phyloP scores from a whole-genome alignment of 2,797 vertebrate species.

The Peromyscus nudipes region DNA sequence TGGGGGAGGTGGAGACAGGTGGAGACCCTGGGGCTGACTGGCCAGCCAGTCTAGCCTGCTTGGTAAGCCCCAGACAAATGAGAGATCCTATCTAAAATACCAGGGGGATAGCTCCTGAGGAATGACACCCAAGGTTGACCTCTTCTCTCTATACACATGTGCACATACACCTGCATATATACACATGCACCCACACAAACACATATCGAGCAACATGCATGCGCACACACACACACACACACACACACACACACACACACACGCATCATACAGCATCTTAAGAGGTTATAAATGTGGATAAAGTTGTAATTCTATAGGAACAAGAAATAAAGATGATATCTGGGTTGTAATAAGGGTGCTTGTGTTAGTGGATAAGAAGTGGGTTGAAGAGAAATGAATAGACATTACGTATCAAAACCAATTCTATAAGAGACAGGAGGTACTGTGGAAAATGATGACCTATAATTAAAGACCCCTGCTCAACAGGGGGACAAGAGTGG shows the following conservation, averaged over 20 bases:
- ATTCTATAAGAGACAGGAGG: not conserved
- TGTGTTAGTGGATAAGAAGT: not conserved
- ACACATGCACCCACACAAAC: not conserved
- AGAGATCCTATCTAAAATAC: not conserved
- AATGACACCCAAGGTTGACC: not conserved
- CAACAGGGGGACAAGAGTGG: not conserved
- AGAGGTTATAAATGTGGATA: not conserved
- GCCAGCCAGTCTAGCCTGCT: not conserved
- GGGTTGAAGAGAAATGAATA: slow-evolving; percentile 23
- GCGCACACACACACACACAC: not conserved
- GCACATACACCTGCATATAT: not conserved
- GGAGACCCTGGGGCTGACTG: not conserved
- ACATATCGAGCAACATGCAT: rapidly evolving
- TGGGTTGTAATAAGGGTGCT: not conserved
- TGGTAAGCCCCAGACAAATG: not conserved
- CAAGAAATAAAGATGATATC: not conserved
- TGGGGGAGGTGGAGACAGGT: not conserved
- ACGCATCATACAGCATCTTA: not conserved
- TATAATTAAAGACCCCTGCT: not conserved
- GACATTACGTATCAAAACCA: slow-evolving; percentile 29
- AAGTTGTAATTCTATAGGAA: slow-evolving; percentile 33
- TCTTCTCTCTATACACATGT: not conserved
- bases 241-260: not conserved
- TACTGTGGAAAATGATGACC: not conserved
- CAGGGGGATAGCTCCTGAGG: not conserved